phyloP scores from a whole-genome alignment of 2,113 vertebrate genomes.

The Hippoglossus stenolepis region DNA sequence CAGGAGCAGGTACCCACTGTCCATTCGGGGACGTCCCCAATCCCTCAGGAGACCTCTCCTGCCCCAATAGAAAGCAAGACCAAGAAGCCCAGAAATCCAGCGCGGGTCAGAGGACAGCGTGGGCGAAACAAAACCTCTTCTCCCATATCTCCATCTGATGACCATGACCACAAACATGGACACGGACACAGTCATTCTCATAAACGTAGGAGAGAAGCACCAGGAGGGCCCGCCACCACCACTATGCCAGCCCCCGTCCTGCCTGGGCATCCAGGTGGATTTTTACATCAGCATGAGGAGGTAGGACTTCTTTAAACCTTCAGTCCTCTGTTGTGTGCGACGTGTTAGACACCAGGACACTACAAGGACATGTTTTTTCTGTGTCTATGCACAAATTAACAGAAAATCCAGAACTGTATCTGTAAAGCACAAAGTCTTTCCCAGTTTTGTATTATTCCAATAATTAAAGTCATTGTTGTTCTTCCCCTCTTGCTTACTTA shows the following conservation, averaged over 20 bases:
- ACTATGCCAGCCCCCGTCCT: neutral
- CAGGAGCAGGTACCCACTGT: constrained; percentile 11
- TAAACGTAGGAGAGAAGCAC: constrained; percentile 74
- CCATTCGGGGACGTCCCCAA: constrained; percentile 47
- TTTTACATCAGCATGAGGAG: constrained; percentile 79
- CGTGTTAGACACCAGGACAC: too few relatives aligned
- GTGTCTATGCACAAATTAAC: too few relatives aligned
- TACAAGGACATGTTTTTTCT: too few relatives aligned
- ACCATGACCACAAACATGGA: constrained; percentile 29
- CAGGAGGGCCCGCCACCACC: neutral
- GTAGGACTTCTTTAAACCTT: constrained; percentile 47
- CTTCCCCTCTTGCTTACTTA: neutral
- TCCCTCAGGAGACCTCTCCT: constrained; percentile 9
- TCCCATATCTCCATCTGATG: constrained; percentile 10
- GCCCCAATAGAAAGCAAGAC: constrained; percentile 66
- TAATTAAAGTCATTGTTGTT: too few relatives aligned
- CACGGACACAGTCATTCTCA: constrained; percentile 37
- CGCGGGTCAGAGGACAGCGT: constrained; percentile 78
- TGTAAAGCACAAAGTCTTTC: too few relatives aligned
- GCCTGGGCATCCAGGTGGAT: constrained; percentile 42
- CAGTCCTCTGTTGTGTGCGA: neutral
- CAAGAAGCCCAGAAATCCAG: constrained; percentile 78
- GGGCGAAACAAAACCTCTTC: constrained; percentile 74
- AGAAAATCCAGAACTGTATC: too few relatives aligned
- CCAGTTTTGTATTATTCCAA: too few relatives aligned